phyloP scores from a whole-genome alignment of 2,113 vertebrate genomes.

The Pseudois nayaur region DNA sequence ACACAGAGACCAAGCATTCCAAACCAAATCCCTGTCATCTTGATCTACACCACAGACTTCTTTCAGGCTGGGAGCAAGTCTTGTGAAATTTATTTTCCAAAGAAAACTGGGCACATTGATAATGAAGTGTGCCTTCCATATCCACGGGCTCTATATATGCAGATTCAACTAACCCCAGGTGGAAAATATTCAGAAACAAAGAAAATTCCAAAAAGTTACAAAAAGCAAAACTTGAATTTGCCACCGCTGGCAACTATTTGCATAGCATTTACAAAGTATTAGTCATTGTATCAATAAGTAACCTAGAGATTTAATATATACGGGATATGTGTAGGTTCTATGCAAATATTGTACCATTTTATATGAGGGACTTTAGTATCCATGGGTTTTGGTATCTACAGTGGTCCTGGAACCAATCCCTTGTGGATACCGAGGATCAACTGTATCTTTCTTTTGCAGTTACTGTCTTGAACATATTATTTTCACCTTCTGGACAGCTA shows the following conservation, averaged over 20 bases:
- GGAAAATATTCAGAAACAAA: background rate
- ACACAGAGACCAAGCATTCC: background rate
- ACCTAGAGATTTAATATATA: background rate
- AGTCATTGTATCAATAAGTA: background rate
- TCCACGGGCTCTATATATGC: background rate
- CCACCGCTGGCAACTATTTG: background rate
- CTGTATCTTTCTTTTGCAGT: background rate
- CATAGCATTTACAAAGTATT: background rate
- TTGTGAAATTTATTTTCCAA: background rate
- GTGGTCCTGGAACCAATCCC: background rate
- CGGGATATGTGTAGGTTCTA: background rate
- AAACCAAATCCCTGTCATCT: rapidly evolving
- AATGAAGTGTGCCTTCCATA: background rate
- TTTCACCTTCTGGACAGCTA: background rate
- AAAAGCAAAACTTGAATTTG: background rate
- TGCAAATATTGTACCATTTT: background rate
- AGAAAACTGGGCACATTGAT: background rate
- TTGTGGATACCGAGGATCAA: background rate
- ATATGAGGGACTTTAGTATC: background rate
- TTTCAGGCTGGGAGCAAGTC: background rate
- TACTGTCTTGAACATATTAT: background rate
- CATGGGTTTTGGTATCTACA: background rate
- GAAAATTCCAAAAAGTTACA: background rate
- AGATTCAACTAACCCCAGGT: background rate
- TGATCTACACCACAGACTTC: background rate